Evolutionary conservation across 2,113 vertebrate species (phyloP).

Genomic region (Chunga burmeisteri): DNA sequence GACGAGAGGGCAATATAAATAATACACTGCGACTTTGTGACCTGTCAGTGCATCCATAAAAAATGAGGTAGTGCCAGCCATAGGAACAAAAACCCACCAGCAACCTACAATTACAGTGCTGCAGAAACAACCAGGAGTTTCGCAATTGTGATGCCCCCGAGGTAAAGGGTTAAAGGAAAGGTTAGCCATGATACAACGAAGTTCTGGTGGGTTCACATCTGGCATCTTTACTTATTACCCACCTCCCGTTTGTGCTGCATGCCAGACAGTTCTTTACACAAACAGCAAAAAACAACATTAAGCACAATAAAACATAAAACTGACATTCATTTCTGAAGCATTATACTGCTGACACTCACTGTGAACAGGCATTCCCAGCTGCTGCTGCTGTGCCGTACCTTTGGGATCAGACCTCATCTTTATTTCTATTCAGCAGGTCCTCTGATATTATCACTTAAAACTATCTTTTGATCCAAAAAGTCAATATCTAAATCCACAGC

Average conservation of each 20-base stretch:
- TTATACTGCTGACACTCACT: neutral
- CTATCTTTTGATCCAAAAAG: neutral
- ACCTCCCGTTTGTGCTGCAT: neutral
- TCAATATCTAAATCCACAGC: neutral
- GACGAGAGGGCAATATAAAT: neutral
- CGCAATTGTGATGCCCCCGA: neutral
- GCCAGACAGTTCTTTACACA: neutral
- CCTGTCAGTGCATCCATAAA: neutral
- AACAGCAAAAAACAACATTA: neutral
- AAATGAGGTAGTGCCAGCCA: neutral
- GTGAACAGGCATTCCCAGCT: neutral
- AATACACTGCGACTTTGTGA: neutral
- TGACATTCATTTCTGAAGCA: neutral
- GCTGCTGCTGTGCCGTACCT: neutral
- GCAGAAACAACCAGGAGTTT: neutral
- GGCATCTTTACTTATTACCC: neutral
- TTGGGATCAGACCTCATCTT: neutral
- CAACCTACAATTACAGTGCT: rapidly evolving
- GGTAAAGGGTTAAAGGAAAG: neutral
- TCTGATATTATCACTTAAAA: neutral
- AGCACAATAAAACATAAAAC: neutral
- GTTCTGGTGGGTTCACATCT: neutral
- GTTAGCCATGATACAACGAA: rapidly evolving
- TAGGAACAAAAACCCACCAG: neutral
- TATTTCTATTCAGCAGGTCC: neutral